These are phyloP conservation scores for Leptothorax acervorum DNA, from an alignment of 2,888 invertebrate species.

Conservation along the genomic window DNA sequence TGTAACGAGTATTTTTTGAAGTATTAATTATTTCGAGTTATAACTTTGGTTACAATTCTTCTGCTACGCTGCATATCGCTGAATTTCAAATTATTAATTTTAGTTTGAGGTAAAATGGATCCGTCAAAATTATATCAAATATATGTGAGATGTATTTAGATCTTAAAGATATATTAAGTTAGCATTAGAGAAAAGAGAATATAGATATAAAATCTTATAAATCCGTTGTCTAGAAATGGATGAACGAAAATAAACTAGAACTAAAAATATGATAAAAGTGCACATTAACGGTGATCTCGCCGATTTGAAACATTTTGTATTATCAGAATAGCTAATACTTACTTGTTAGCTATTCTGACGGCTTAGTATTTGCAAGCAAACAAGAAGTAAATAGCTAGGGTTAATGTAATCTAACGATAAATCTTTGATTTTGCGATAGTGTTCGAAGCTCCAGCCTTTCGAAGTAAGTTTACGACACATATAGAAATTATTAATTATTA, in stretches of 20 bases:
- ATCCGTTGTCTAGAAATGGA: background rate
- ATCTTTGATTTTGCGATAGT: background rate
- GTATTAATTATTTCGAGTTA: background rate
- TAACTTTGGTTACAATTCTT: background rate
- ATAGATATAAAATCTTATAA: background rate
- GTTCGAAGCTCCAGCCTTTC: background rate
- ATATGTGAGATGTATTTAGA: background rate
- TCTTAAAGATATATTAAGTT: background rate
- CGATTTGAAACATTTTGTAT: background rate
- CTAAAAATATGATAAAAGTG: background rate
- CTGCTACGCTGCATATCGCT: background rate
- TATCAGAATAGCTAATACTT: background rate
- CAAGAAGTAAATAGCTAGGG: constrained; percentile 17
- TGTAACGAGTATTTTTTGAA: background rate
- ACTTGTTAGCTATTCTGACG: too few species aligned
- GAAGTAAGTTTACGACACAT: background rate
- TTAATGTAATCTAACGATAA: constrained; percentile 8
- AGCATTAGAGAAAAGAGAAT: background rate
- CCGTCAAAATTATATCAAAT: background rate
- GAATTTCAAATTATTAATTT: background rate
- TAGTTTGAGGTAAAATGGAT: background rate
- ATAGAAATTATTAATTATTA: background rate
- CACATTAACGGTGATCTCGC: background rate
- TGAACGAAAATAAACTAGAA: background rate
- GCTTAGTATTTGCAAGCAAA: constrained; percentile 2